phyloP scores from a whole-genome alignment of 2,113 vertebrate species.

The Microtus oregoni region DNA sequence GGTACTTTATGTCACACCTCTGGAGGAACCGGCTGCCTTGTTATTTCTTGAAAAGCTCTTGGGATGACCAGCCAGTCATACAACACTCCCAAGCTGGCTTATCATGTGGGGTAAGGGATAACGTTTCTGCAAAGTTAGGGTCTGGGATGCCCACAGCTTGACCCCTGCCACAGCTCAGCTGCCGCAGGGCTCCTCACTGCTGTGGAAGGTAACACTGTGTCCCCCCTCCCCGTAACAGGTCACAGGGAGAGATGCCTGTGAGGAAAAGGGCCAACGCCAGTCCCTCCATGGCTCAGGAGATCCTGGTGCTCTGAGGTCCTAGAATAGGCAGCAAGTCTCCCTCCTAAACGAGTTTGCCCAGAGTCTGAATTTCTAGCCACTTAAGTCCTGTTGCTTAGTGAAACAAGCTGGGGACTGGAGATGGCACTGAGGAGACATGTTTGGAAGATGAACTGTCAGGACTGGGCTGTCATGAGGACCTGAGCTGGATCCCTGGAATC shows the following conservation, averaged over 20 bases:
- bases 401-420: not conserved
- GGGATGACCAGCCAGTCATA: not conserved
- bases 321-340: not conserved
- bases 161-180: not conserved
- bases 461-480: not conserved
- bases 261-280: not conserved
- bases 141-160: not conserved
- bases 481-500: not conserved
- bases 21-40: not conserved
- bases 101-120: conserved; percentile 29
- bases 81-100: not conserved
- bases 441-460: not conserved
- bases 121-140: not conserved
- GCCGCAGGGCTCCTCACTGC: not conserved
- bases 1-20: not conserved
- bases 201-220: not conserved
- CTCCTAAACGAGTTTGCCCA: not conserved
- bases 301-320: not conserved
- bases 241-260: not conserved
- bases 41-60: not conserved
- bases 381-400: not conserved
- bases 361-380: not conserved
- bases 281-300: not conserved
- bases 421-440: not conserved
- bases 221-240: not conserved